Evolutionary conservation across 2,888 invertebrate genomes (phyloP), one percentile per base, ranked within the genome.

Genomic region (Fragum fragum): DNA sequence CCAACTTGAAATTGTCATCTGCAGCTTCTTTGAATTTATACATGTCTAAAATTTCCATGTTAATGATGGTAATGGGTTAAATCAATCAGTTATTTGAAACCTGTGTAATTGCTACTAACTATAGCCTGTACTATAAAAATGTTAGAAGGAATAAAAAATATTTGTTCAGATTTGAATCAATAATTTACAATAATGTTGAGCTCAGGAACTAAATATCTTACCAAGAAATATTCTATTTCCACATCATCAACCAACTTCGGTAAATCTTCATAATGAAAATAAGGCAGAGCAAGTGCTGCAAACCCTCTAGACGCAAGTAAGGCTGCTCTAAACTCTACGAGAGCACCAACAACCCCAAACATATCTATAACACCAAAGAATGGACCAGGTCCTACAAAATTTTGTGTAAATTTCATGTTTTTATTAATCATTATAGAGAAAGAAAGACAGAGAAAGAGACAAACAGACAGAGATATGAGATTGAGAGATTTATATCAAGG

Each of bases 351-450:
- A 21, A 87, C 78, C 0, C 93, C 93, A 82, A 91, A 93, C 87
- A 93, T 74, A 74, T 93, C 93, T 59, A 93, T 88, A 0, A 93
- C 89, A 7, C 90, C 92, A 11, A 91, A 91, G 66, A 87, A 91
- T 21, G 90, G 90, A 5, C 92, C 92, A 0, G 76, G 72, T 39
- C 90, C 90, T 89, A 57, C 1, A 57, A 14, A 53, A n/a, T 36
- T 36, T 36, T 36, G 32, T 3, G 32, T 9, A 36, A n/a, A n/a
- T n/a, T n/a, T n/a, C n/a, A n/a, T n/a, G n/a, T n/a, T n/a, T n/a
- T n/a, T n/a, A n/a, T n/a, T n/a, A n/a, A n/a, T n/a, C n/a, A n/a
- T n/a, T n/a, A n/a, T n/a, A n/a, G n/a, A n/a, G n/a, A n/a, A n/a
- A n/a, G n/a, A n/a, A n/a, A n/a, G n/a, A n/a, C n/a, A n/a, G n/a